These are phyloP conservation scores for Leptosomus discolor DNA, from an alignment of 2,113 vertebrate genomes.

Conservation along the genomic window DNA sequence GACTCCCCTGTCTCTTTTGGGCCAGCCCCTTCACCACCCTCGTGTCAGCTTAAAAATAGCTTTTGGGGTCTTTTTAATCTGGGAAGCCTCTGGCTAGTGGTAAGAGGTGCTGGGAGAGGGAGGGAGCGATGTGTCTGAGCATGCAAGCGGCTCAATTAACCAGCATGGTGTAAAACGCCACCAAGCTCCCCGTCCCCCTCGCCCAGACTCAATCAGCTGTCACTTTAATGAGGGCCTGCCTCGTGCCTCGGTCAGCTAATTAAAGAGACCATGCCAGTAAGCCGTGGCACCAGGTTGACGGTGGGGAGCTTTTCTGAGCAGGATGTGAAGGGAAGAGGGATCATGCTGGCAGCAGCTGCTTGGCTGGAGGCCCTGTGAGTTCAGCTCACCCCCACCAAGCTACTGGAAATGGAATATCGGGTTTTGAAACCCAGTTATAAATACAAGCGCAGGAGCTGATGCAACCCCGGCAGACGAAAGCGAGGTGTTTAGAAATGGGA, in stretches of 20 bases:
- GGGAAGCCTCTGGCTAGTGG: background rate
- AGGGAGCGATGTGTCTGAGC: accelerated
- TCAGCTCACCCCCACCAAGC: constrained; percentile 37
- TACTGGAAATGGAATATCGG: constrained; percentile 70
- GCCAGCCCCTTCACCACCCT: background rate
- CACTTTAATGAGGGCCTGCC: constrained; percentile 33
- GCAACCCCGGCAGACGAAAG: constrained; percentile 20
- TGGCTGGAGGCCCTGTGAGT: constrained; percentile 58
- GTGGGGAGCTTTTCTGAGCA: constrained; percentile 69
- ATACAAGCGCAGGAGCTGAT: constrained; percentile 54
- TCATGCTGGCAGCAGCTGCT: constrained; percentile 73
- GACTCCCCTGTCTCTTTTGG: background rate
- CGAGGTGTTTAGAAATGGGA: constrained; percentile 47
- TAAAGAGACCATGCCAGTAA: constrained; percentile 62
- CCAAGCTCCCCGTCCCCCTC: accelerated
- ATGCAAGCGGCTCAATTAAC: background rate
- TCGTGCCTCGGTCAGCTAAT: constrained; percentile 34
- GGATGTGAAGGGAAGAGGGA: constrained; percentile 62
- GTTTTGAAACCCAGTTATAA: constrained; percentile 64
- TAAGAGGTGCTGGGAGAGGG: background rate
- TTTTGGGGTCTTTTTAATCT: background rate
- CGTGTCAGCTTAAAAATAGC: background rate
- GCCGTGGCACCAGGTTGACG: constrained; percentile 56
- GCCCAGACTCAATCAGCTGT: background rate
- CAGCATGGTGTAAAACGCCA: accelerated